phyloP scores from a whole-genome alignment of 2,113 vertebrate species.

The Plotosus lineatus region DNA sequence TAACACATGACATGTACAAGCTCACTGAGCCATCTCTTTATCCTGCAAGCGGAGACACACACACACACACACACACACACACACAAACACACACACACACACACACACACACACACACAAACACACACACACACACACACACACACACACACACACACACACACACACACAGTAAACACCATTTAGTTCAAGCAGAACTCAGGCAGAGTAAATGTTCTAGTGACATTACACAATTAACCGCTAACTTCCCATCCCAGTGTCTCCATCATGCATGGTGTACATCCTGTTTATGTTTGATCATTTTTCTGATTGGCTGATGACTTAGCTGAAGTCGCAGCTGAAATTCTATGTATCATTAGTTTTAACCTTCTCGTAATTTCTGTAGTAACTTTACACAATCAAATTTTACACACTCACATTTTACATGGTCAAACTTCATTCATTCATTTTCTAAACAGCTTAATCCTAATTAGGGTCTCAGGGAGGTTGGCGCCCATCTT shows the following conservation, averaged over 20 bases:
- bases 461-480: too few species aligned
- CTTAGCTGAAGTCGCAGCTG: neutral
- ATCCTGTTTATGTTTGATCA: neutral
- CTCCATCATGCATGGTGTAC: too few species aligned
- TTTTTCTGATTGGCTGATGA: neutral
- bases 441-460: too few species aligned
- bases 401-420: neutral
- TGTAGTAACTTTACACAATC: neutral
- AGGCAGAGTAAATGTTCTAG: neutral
- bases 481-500: too few species aligned
- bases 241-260: too few species aligned
- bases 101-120: neutral
- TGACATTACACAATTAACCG: neutral
- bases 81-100: neutral
- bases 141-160: neutral
- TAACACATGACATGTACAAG: constrained; percentile 94
- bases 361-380: neutral
- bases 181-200: neutral
- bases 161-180: neutral
- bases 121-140: neutral
- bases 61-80: neutral
- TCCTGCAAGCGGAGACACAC: constrained; percentile 64
- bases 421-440: too few species aligned
- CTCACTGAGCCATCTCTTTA: constrained; percentile 88
- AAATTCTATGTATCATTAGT: neutral